These are phyloP conservation scores for Murina feae DNA, from an alignment of 2,113 vertebrate species.

Conservation along the genomic window DNA sequence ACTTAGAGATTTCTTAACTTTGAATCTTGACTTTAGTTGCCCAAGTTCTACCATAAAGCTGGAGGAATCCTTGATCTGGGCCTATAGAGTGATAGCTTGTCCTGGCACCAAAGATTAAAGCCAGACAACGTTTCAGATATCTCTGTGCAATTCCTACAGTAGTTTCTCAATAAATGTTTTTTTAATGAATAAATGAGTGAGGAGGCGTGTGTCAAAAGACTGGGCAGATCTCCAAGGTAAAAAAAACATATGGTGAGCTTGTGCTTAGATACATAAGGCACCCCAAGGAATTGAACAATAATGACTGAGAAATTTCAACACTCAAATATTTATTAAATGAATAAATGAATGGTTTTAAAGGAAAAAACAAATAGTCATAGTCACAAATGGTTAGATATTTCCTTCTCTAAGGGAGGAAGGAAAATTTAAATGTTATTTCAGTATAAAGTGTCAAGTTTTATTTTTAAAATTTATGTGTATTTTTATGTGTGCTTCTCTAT, in stretches of 20 bases:
- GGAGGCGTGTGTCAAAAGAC: background rate
- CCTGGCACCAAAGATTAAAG: background rate
- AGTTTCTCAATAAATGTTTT: background rate
- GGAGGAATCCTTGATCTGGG: background rate
- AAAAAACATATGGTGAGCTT: background rate
- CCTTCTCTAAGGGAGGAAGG: background rate
- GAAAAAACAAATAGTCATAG: background rate
- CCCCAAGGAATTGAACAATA: constrained; percentile 18
- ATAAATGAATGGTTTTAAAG: constrained; percentile 16
- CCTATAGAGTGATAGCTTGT: background rate
- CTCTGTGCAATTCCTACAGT: background rate
- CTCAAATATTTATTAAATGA: constrained; percentile 10
- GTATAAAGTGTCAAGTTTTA: background rate
- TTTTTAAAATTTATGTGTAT: constrained; percentile 3
- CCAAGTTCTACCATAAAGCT: background rate
- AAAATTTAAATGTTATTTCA: constrained; percentile 1
- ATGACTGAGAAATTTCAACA: constrained; percentile 2
- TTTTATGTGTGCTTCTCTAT: constrained; percentile 12
- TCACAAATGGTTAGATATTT: background rate
- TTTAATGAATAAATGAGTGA: background rate
- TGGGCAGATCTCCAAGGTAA: background rate
- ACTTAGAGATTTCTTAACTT: background rate
- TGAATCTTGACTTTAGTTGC: constrained; percentile 3
- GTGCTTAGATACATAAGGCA: background rate
- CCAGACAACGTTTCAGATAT: background rate